phyloP scores from a whole-genome alignment of 2,797 vertebrate genomes.

The Adelosebastes latens region DNA sequence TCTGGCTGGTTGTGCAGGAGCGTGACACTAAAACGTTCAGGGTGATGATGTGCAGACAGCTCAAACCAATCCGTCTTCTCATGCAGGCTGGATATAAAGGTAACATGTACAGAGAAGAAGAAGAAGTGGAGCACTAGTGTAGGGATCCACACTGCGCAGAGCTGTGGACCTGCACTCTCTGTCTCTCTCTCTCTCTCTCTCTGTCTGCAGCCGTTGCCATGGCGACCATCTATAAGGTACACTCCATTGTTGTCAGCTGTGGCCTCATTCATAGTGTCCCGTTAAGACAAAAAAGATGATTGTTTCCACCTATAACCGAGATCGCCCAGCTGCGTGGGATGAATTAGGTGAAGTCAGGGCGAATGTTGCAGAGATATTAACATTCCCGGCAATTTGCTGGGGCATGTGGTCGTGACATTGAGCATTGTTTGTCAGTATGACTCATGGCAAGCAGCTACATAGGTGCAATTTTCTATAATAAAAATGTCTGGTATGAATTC shows the following conservation, averaged over 20 bases:
- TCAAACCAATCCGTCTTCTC: neutral
- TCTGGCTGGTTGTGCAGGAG: conserved; percentile 15
- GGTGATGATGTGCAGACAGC: neutral
- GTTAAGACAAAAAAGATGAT: conserved; percentile 42
- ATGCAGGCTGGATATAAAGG: conserved; percentile 7
- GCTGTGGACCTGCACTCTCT: conserved; percentile 57
- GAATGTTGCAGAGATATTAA: conserved; percentile 18
- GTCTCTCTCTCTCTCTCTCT: conserved; percentile 20
- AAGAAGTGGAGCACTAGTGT: conserved; percentile 64
- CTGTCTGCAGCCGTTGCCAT: conserved; percentile 82
- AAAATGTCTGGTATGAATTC: conserved; percentile 15
- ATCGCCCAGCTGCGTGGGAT: conserved; percentile 42
- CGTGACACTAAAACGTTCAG: neutral
- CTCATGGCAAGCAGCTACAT: conserved; percentile 41
- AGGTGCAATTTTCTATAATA: neutral
- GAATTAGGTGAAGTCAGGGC: conserved; percentile 25
- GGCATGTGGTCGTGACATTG: conserved; percentile 36
- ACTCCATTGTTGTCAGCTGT: conserved; percentile 82
- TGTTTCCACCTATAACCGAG: conserved; percentile 38
- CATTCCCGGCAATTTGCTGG: conserved; percentile 35
- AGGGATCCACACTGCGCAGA: conserved; percentile 75
- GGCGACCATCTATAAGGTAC: conserved; percentile 79
- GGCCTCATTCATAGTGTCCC: conserved; percentile 75
- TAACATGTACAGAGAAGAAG: neutral
- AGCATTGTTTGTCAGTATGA: conserved; percentile 60